These are phyloP conservation scores for Parasteatoda tepidariorum DNA, from an alignment of 1,140 invertebrate species.

Conservation along the genomic window DNA sequence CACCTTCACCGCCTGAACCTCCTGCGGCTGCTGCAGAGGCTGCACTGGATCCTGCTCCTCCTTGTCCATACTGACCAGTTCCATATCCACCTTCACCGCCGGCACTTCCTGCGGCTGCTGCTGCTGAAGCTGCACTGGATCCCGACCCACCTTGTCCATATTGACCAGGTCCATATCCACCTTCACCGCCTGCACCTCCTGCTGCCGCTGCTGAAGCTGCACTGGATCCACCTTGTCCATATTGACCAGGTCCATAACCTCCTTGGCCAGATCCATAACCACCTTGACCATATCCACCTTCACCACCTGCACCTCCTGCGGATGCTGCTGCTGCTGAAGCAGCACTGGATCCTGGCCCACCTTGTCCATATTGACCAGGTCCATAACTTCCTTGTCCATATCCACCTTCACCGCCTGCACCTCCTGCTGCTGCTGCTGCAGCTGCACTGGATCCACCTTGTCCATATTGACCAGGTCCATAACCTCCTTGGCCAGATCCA, in stretches of 20 bases:
- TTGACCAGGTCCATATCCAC: not conserved
- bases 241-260: not conserved
- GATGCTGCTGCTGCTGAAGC: not conserved
- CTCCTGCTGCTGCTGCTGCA: too few species aligned
- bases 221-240: not conserved
- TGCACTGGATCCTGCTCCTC: not conserved
- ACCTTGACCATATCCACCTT: not conserved
- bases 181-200: not conserved
- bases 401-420: not conserved
- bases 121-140: not conserved
- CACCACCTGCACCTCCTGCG: not conserved
- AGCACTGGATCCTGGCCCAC: too few species aligned
- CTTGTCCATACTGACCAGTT: not conserved
- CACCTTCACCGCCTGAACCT: too few species aligned
- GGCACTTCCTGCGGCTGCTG: not conserved
- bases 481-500: too few species aligned
- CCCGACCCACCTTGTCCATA: not conserved
- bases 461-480: too few species aligned
- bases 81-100: not conserved
- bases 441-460: too few species aligned
- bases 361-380: too few species aligned
- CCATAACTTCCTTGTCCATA: not conserved
- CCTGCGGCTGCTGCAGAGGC: not conserved
- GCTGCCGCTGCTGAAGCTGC: not conserved
- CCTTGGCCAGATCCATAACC: not conserved